These are phyloP conservation scores for Parus major DNA, from an alignment of 2,113 vertebrate species.

Conservation along the genomic window DNA sequence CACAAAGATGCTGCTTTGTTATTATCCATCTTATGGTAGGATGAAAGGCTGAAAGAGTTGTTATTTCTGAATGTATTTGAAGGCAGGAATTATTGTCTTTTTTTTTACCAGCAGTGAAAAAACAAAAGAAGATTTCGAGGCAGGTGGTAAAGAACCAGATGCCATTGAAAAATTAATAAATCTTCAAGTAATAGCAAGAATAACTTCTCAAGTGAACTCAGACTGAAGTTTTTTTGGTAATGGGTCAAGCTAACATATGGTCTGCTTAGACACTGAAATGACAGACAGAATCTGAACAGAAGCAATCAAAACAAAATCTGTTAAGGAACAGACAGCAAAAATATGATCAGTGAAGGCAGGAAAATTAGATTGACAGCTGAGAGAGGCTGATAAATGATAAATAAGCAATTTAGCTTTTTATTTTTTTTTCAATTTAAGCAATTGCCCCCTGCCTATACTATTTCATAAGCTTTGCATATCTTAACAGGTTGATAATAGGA, in stretches of 20 bases:
- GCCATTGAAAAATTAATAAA: constrained; percentile 56
- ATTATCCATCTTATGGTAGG: background rate
- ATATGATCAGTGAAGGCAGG: constrained; percentile 49
- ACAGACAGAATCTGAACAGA: constrained; percentile 57
- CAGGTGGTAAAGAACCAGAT: constrained; percentile 28
- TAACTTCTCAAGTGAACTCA: constrained; percentile 45
- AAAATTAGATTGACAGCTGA: constrained; percentile 44
- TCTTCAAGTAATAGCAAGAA: constrained; percentile 47
- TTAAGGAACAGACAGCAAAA: constrained; percentile 58
- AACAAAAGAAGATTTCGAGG: background rate
- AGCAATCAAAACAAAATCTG: constrained; percentile 69
- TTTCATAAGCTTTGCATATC: background rate
- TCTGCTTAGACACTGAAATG: constrained; percentile 35
- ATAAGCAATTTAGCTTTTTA: background rate
- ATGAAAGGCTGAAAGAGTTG: background rate
- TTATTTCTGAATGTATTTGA: background rate
- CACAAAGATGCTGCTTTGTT: background rate
- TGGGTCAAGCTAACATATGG: constrained; percentile 65
- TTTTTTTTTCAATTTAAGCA: background rate
- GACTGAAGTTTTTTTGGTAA: constrained; percentile 34
- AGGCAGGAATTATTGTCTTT: background rate
- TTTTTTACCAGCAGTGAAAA: background rate
- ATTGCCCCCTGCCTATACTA: background rate
- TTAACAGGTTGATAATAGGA: background rate
- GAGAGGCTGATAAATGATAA: constrained; percentile 31